phyloP scores from a whole-genome alignment of 2,888 invertebrate genomes.

The Amorpha juglandis region DNA sequence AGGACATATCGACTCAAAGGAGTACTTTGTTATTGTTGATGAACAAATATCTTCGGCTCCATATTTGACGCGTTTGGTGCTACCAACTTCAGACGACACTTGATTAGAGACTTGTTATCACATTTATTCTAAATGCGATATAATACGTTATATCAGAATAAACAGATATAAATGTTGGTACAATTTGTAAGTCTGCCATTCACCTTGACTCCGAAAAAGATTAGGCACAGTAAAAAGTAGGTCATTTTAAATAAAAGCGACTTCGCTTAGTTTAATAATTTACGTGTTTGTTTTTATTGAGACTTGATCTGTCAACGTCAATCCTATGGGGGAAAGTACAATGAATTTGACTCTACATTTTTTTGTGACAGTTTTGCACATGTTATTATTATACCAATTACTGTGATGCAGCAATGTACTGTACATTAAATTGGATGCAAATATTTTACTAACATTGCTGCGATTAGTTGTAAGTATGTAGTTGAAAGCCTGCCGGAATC shows the following conservation, averaged over 20 bases:
- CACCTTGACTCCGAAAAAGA: constrained; percentile 9
- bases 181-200: background rate
- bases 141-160: background rate
- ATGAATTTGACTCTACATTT: no score
- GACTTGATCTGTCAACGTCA: background rate
- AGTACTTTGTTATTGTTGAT: no score
- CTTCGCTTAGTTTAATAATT: constrained; percentile 1
- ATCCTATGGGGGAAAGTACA: no score
- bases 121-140: background rate
- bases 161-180: constrained; percentile 1
- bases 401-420: no score
- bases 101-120: background rate
- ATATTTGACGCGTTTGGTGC: background rate
- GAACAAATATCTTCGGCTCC: no score
- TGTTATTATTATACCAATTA: no score
- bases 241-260: constrained; percentile 31
- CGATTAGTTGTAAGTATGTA: background rate
- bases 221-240: constrained; percentile 26
- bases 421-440: no score
- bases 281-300: constrained; percentile 15
- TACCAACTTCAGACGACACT: background rate
- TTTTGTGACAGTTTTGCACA: no score
- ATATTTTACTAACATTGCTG: no score
- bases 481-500: background rate
- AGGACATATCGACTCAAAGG: no score